Percentiles rank a stretch among this genome's conserved stretches.
These are phyloP conservation scores for Euzophera pinguis DNA, from an alignment of 2,888 invertebrate genomes.

Conservation along the genomic window DNA sequence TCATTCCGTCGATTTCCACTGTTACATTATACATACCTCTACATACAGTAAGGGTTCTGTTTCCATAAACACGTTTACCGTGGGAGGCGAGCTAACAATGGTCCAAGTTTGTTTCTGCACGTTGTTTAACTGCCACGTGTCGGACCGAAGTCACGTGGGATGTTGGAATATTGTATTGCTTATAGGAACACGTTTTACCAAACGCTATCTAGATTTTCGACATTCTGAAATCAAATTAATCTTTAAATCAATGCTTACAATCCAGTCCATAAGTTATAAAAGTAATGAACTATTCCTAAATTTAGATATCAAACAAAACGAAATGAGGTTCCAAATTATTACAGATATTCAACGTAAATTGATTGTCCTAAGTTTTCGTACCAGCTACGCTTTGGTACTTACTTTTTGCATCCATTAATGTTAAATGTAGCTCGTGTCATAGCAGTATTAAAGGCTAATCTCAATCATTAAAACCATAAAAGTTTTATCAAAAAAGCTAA, in stretches of 20 bases:
- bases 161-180: constrained; percentile 9
- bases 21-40: too few relatives aligned
- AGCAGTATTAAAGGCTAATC: too few relatives aligned
- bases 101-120: constrained; percentile 38
- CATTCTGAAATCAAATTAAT: too few relatives aligned
- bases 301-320: not conserved
- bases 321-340: not conserved
- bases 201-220: too few relatives aligned
- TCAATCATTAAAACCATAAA: too few relatives aligned
- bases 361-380: not conserved
- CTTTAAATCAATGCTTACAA: not conserved
- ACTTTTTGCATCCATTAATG: not conserved
- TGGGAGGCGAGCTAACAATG: constrained; percentile 34
- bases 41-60: constrained; percentile 9
- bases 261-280: too few relatives aligned
- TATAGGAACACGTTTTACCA: constrained; percentile 22
- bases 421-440: not conserved
- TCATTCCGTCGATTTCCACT: not conserved
- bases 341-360: not conserved
- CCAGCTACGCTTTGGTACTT: constrained; percentile 5
- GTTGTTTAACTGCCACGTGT: constrained; percentile 40
- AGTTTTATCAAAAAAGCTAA: too few relatives aligned
- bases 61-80: constrained; percentile 33
- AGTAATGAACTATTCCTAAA: not conserved
- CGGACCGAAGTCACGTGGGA: constrained; percentile 31